These are phyloP conservation scores for Mechanitis mazaeus DNA, from an alignment of 2,888 invertebrate species.

Conservation along the genomic window DNA sequence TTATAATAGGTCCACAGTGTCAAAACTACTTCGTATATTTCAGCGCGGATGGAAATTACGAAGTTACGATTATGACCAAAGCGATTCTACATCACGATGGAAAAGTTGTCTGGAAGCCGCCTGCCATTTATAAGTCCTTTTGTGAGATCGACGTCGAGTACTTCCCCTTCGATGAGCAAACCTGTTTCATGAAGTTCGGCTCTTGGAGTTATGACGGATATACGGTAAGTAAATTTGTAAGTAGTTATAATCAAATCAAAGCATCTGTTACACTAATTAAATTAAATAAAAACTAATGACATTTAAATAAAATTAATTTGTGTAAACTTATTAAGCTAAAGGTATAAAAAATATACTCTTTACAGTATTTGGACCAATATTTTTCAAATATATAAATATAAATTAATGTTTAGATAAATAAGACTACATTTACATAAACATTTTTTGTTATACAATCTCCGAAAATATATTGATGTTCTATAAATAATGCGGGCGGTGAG, in stretches of 20 bases:
- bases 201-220: constrained; percentile 97
- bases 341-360: no score
- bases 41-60: constrained; percentile 98
- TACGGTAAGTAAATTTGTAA: constrained; percentile 79
- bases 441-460: constrained; percentile 40
- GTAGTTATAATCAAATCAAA: no score
- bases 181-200: constrained; percentile 96
- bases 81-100: constrained; percentile 95
- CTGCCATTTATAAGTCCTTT: constrained; percentile 98
- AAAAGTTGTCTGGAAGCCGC: constrained; percentile 97
- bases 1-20: not conserved
- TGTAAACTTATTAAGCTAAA: no score
- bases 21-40: constrained; percentile 25
- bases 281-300: no score
- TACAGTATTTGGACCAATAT: no score
- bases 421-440: constrained; percentile 9
- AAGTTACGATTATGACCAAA: constrained; percentile 98
- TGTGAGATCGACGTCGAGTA: constrained; percentile 97
- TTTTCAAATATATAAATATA: no score
- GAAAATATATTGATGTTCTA: constrained; percentile 41
- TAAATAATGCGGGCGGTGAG: constrained; percentile 49
- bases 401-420: not conserved
- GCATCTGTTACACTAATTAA: no score
- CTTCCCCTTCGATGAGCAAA: constrained; percentile 96
- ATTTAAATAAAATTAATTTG: no score